A percentile compares a stretch with the other conserved stretches of the same genome.
phyloP scores from a whole-genome alignment of 1,140 invertebrate species.

The Bombus sylvicola region DNA sequence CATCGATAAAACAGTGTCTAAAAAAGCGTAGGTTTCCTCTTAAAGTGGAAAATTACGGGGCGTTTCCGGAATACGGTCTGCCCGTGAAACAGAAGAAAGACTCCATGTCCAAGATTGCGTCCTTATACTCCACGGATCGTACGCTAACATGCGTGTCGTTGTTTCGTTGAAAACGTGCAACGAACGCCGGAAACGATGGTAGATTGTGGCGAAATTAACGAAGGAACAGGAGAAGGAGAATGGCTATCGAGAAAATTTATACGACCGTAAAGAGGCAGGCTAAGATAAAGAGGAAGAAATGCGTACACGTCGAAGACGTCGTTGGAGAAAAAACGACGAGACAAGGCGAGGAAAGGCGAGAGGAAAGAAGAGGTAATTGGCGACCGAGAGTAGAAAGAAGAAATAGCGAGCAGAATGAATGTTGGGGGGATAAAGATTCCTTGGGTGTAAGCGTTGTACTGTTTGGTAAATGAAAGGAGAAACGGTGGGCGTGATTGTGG shows the following conservation, averaged over 20 bases:
- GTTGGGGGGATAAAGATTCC: neutral
- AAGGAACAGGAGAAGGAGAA: neutral
- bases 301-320: neutral
- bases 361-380: neutral
- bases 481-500: neutral
- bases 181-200: neutral
- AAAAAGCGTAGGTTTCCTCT: slow-evolving; percentile 27
- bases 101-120: neutral
- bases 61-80: slow-evolving; percentile 44
- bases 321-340: neutral
- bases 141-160: neutral
- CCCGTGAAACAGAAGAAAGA: slow-evolving; percentile 25
- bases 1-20: neutral
- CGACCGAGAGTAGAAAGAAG: neutral
- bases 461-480: slow-evolving; percentile 5
- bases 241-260: neutral
- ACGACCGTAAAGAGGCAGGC: neutral
- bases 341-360: neutral
- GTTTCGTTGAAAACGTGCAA: neutral
- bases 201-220: slow-evolving; percentile 9
- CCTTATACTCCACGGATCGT: too few species aligned
- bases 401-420: neutral
- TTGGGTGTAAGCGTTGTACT: neutral
- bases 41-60: slow-evolving; percentile 59
- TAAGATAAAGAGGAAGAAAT: neutral